Evolutionary conservation across 2,888 invertebrate species (phyloP), one percentile per base, ranked within the genome.

Genomic region (Callosobruchus maculatus): DNA sequence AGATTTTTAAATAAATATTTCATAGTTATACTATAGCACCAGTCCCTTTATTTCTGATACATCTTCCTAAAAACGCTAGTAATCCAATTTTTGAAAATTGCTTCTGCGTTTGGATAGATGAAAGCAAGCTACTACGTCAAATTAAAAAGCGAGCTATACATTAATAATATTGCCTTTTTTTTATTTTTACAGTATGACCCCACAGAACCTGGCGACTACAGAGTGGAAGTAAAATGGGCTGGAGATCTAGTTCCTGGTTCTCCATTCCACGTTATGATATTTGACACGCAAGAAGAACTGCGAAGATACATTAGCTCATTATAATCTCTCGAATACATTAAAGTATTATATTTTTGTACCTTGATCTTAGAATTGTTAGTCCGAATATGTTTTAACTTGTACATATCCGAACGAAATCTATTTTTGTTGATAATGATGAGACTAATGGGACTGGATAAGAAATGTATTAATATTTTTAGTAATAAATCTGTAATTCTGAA

Each of bases 201-300:
- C 75, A 97, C 97, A 73, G 99, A 99, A 86, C 98, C 98, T 2
- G 99, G 99, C 66, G 98, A 99, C 88, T 99, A 99, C 87, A 91
- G 98, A 77, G 97, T 99, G 69, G 97, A 98, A 86, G 97, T 97
- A 0, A 94, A 95, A 86, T 99, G 99, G 99, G 98, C 99, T 3
- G 98, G 97, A 22, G 96, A 98, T 79, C 94, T 98, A 84, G 98
- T 99, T 22, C 98, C 98, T 71, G 99, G 99, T 73, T 98, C 97
- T 69, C 99, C 99, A 0, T 99, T 99, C 91, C 95, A 96, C 77
- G 98, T 99, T 78, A 96, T 98, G 95, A 99, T 99, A 83, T 98
- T 99, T 87, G 99, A 99, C 87, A 99, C 99, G 9, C 97, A 98
- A 86, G 97, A 98, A 86, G 99, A 99, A 87, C 90, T 98, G 76